These are phyloP conservation scores for Garrulus glandarius DNA, from an alignment of 2,797 vertebrate species.

Conservation along the genomic window DNA sequence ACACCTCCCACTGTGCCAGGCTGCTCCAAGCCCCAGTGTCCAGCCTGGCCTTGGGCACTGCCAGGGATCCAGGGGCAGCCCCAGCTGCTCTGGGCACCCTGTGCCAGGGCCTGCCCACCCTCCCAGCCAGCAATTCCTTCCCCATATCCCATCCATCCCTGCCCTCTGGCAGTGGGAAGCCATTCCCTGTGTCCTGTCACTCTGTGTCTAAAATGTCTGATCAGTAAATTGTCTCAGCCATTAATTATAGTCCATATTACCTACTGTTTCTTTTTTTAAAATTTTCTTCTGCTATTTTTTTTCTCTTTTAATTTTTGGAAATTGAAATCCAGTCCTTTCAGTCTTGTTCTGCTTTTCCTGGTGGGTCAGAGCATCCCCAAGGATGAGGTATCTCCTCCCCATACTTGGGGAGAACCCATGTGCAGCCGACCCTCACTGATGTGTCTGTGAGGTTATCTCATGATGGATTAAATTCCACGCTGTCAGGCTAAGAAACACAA, in stretches of 20 bases:
- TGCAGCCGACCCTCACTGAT: rapidly evolving
- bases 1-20: background rate
- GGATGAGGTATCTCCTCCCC: background rate
- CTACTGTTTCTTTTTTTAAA: background rate
- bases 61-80: background rate
- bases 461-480: rapidly evolving
- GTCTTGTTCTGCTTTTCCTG: background rate
- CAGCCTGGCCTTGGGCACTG: background rate
- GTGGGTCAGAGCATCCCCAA: background rate
- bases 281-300: background rate
- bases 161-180: background rate
- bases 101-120: background rate
- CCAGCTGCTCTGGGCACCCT: background rate
- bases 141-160: rapidly evolving
- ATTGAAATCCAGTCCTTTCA: background rate
- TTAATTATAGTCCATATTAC: background rate
- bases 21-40: background rate
- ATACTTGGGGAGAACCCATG: rapidly evolving
- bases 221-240: background rate
- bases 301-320: background rate
- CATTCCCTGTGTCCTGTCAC: background rate
- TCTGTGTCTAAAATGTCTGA: background rate
- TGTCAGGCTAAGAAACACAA: background rate
- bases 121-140: rapidly evolving
- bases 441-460: background rate